Evolutionary conservation across 1,140 invertebrate genomes (phyloP).

Genomic region (honey bee (Apis mellifera)): Amel_HAv3.1 CM009945.2:2586001-2586500

Average conservation of each 20-base stretch:
- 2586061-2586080: neutral
- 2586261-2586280: slow-evolving; percentile 56
- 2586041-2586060: slow-evolving; percentile 5
- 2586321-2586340: slow-evolving; percentile 20
- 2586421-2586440: slow-evolving; percentile 5
- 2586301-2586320: slow-evolving; percentile 19
- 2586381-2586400: slow-evolving; percentile 9
- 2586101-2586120: slow-evolving; percentile 15
- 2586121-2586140: slow-evolving; percentile 1
- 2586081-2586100: neutral
- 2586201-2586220: slow-evolving; percentile 60
- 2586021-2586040: too few species aligned
- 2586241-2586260: slow-evolving; percentile 52
- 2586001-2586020: neutral
- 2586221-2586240: slow-evolving; percentile 61
- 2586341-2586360: slow-evolving; percentile 26
- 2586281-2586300: slow-evolving; percentile 10
- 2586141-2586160: slow-evolving; percentile 5
- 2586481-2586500: slow-evolving; percentile 63
- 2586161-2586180: neutral
- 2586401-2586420: slow-evolving; percentile 10
- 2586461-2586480: slow-evolving; percentile 36
- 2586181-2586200: slow-evolving; percentile 26
- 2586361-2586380: slow-evolving; percentile 28
- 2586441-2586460: slow-evolving; percentile 3